Base-by-base conservation (phyloP, 2,888 invertebrate genomes). In the Scrobipalpa costella region DNA sequence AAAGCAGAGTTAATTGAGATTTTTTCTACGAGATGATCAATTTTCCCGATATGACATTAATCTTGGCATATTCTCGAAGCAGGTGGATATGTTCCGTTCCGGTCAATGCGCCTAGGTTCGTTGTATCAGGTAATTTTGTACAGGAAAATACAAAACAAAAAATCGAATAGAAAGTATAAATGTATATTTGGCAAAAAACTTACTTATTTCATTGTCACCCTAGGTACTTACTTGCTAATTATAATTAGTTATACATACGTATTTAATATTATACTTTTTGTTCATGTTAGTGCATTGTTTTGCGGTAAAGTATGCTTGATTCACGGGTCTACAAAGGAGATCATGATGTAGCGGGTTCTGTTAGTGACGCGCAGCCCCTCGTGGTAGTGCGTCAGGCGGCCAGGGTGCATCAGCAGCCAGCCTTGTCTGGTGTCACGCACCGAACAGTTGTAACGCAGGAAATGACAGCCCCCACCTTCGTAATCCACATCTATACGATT, bases 271-370 rank as follows among this genome's bases (percentile, higher is more conserved):
- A 50, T 50, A 50, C 50, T 50, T 19, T 2, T 21, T 21, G 50
- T 21, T 50, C 17, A 9, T 50, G 21, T 21, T 21, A 21, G 17
- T 50, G 50, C 8, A 50, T 50, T 17, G 19, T 17, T 21, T 21
- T 21, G 9, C 17, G 17, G 17, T 50, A 7, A 13, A 33, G 11
- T n/a, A 8, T 17, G 33, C 7, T 0, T 11, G 21, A 38, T 52
- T 66, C 62, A 99, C 69, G 99, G 99, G 91, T 99, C 99, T 1
- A 99, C 94, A 85, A 99, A 99, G 3, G 99, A 97, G 79, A 99
- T 95, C 97, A 99, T 98, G 79, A 99, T 99, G 88, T 99, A 99
- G 69, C 99, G 93, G 0, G 98, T 98, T 67, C 99, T 99, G 61
- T 94, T 95, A 5, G 96, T 97, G 38, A 97, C 97, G 33, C 88